Percentiles rank a stretch among this genome's conserved stretches.
These are phyloP conservation scores for Lochmaea capreae DNA, from an alignment of 2,888 invertebrate genomes.

Conservation along the genomic window DNA sequence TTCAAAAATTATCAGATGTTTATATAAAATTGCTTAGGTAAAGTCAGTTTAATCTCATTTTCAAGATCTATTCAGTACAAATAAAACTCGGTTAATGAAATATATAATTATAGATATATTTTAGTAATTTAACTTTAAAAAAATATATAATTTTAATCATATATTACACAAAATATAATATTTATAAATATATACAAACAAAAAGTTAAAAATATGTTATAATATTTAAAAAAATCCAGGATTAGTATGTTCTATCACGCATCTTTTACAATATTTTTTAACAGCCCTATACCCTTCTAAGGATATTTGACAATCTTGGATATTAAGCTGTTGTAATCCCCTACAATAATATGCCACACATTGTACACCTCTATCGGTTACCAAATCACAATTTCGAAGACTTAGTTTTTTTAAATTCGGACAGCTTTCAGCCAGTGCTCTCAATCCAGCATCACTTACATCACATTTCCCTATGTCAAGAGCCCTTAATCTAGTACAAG, in stretches of 20 bases:
- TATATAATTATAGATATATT: constrained; percentile 2
- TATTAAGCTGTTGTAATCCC: constrained; percentile 90
- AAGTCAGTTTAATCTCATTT: not conserved
- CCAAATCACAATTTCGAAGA: constrained; percentile 89
- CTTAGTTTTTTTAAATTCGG: constrained; percentile 92
- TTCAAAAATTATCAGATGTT: no score
- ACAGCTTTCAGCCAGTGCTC: constrained; percentile 88
- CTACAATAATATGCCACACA: constrained; percentile 91
- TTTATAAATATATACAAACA: constrained; percentile 26
- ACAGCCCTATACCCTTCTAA: constrained; percentile 90
- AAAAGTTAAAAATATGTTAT: constrained; percentile 63
- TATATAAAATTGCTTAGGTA: no score
- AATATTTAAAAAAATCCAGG: constrained; percentile 81
- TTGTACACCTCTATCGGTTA: constrained; percentile 90
- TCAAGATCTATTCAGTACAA: not conserved
- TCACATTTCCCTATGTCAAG: constrained; percentile 94
- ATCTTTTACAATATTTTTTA: constrained; percentile 91
- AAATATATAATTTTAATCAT: constrained; percentile 4
- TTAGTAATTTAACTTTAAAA: constrained; percentile 1
- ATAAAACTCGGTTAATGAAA: not conserved
- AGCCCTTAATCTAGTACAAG: constrained; percentile 87
- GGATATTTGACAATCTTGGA: constrained; percentile 93
- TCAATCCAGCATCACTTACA: constrained; percentile 88
- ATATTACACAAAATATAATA: constrained; percentile 6
- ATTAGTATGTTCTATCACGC: constrained; percentile 95